Evolutionary conservation across 1,140 invertebrate species (phyloP).

Genomic region (Trichonephila clavipes): DNA sequence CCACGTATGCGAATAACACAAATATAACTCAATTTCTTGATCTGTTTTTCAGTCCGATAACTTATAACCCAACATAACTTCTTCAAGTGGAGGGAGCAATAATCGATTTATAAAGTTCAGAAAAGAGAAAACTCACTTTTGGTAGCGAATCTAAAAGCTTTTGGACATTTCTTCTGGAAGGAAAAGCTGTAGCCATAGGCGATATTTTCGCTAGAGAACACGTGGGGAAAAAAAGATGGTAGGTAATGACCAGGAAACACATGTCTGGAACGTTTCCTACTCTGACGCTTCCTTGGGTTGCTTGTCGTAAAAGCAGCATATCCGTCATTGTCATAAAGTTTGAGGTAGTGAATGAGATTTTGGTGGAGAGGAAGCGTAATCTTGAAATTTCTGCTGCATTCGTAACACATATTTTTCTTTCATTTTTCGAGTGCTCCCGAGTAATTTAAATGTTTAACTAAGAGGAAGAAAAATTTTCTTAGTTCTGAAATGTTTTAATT

Average conservation of each 20-base stretch:
- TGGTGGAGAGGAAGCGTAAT: background rate
- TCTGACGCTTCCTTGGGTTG: background rate
- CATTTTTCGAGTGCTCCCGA: background rate
- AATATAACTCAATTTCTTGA: constrained; percentile 23
- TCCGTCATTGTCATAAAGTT: constrained; percentile 39
- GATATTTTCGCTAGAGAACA: background rate
- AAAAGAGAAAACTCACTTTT: background rate
- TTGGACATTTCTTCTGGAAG: constrained; percentile 21
- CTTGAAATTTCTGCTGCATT: background rate
- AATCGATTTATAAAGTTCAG: constrained; percentile 47
- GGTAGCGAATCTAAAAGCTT: constrained; percentile 40
- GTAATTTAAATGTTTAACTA: background rate
- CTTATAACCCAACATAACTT: constrained; percentile 14
- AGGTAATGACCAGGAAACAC: constrained; percentile 40
- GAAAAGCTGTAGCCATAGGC: background rate
- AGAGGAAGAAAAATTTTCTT: background rate
- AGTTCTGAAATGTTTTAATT: background rate
- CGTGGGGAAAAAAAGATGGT: background rate
- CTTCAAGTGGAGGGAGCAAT: constrained; percentile 15
- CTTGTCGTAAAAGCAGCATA: background rate
- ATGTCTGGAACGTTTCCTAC: constrained; percentile 15
- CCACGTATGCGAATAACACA: background rate
- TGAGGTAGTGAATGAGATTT: background rate
- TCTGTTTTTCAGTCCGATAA: constrained; percentile 20
- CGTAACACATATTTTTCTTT: background rate